Base-by-base conservation (phyloP, 2,113 vertebrate species). In the Hiodon alosoides region DNA sequence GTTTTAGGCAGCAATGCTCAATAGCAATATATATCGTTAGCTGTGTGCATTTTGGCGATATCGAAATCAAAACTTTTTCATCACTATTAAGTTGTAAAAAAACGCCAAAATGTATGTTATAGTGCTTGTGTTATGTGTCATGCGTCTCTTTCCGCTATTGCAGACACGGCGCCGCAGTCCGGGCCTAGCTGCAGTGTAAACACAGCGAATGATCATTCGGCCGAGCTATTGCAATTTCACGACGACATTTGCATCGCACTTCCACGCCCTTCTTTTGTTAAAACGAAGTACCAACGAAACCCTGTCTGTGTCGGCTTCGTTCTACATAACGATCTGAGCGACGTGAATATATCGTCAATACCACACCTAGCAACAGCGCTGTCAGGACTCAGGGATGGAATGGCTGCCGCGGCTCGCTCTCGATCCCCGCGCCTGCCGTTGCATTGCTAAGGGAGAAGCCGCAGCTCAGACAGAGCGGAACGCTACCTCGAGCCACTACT, bases 361-460 rank as follows among this genome's bases (percentile, higher is more conserved):
- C 91, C 93, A 91, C 92, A 90, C 92, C 92, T 92, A 93, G 92
- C 91, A 93, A 92, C 91, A 80, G 86, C 83, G 88, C 90, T 89
- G 91, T 87, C 87, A 91, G 83, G 91, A 91, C 90, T 90, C 92
- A 89, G 91, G 84, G 83, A 85, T 85, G 85, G 79, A 79, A 87
- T 79, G 70, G 83, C 86, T 84, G 77, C 75, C 60, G 7, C 48
- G 82, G 78, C 84, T 79, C 53, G 79, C 81, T 85, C 83, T 31
- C 31, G 31, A 31, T 31, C 31, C 31, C 31, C 31, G 31, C 31
- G 31, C 31, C 31, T 31, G 73, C 78, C 79, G 79, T 82, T 83
- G 67, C 81, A 82, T 79, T 66, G 82, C 79, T 57, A 4, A 48
- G 69, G 4, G 17, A 14, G 57, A 68, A 73, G 72, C 78, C 9